Evolutionary conservation across 2,888 invertebrate species (phyloP).

Genomic region (Choristoneura rosaceana): DNA sequence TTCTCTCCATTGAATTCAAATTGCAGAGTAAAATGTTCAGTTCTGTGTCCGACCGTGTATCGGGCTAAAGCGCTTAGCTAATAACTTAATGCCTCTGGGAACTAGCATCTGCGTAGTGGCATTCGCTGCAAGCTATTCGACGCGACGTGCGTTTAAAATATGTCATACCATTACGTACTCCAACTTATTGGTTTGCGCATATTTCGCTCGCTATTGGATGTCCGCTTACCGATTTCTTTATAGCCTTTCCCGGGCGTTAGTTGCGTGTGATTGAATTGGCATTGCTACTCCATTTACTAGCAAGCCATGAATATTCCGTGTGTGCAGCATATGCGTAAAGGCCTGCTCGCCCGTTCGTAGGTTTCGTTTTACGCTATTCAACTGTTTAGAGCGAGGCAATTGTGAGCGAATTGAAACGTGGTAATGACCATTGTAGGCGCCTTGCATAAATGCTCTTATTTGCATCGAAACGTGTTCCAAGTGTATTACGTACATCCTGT

Average conservation of each 20-base stretch:
- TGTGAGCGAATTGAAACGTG: constrained; percentile 73
- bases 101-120: constrained; percentile 63
- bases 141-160: constrained; percentile 53
- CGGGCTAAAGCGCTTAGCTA: constrained; percentile 74
- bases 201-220: constrained; percentile 49
- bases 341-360: constrained; percentile 51
- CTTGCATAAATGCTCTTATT: constrained; percentile 76
- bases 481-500: constrained; percentile 63
- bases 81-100: constrained; percentile 83
- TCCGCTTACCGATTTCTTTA: constrained; percentile 53
- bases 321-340: constrained; percentile 63
- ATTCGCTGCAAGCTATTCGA: constrained; percentile 48
- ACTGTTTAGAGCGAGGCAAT: constrained; percentile 71
- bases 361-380: constrained; percentile 75
- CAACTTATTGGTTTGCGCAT: constrained; percentile 48
- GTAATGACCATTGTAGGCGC: constrained; percentile 77
- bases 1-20: constrained; percentile 83
- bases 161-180: constrained; percentile 49
- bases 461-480: constrained; percentile 72
- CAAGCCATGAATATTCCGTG: constrained; percentile 72
- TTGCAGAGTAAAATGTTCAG: constrained; percentile 78
- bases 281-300: constrained; percentile 62
- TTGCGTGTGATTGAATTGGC: constrained; percentile 50
- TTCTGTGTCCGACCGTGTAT: constrained; percentile 66
- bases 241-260: constrained; percentile 48